Evolutionary conservation across 2,888 invertebrate genomes (phyloP).

Genomic region (Lampropteryx suffumata): DNA sequence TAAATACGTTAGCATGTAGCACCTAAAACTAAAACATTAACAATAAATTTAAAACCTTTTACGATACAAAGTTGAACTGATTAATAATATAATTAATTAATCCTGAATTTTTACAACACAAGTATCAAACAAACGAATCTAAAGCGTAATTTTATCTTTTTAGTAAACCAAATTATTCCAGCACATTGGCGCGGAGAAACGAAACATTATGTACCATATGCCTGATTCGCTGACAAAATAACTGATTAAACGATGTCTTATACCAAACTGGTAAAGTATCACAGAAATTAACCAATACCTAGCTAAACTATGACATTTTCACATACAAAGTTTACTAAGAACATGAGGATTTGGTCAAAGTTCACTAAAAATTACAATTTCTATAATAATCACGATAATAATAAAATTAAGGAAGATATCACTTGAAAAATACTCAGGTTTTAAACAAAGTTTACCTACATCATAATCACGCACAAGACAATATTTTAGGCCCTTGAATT

Average conservation of each 20-base stretch:
- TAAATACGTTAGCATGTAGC: constrained; percentile 32
- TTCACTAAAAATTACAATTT: constrained; percentile 34
- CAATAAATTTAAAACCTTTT: no score
- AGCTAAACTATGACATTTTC: constrained; percentile 75
- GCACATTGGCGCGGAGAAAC: neutral
- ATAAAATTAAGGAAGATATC: constrained; percentile 37
- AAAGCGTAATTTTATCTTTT: no score
- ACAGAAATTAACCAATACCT: constrained; percentile 81
- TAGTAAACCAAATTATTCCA: neutral
- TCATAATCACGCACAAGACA: constrained; percentile 22
- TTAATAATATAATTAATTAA: no score
- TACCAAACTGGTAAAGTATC: constrained; percentile 81
- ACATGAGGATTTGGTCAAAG: constrained; percentile 67
- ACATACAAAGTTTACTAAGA: constrained; percentile 62
- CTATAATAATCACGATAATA: constrained; percentile 41
- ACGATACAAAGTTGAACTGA: no score
- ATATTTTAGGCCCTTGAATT: constrained; percentile 34
- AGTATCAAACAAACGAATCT: no score
- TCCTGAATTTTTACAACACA: no score
- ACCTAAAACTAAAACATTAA: constrained; percentile 41
- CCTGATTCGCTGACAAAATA: constrained; percentile 12
- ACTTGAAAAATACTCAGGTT: constrained; percentile 45
- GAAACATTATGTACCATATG: constrained; percentile 3
- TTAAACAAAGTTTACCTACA: constrained; percentile 50
- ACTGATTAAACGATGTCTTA: constrained; percentile 63